Evolutionary conservation across 2,113 vertebrate genomes (phyloP).

Genomic region (Isichthys henryi): DNA sequence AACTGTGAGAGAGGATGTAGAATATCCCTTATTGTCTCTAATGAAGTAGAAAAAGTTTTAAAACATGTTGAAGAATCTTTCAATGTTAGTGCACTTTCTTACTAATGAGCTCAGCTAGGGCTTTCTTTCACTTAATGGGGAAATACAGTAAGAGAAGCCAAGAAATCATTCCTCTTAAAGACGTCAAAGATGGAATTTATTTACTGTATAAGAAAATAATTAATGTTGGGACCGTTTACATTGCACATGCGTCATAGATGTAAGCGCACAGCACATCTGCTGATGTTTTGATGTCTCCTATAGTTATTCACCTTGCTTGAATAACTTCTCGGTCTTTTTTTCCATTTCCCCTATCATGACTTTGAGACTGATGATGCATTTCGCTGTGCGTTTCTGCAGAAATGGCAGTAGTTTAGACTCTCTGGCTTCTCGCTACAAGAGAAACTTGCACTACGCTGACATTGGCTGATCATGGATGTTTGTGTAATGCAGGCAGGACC

Average conservation of each 20-base stretch:
- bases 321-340: constrained; percentile 4
- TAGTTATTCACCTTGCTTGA: background rate
- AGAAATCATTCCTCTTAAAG: background rate
- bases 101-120: background rate
- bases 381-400: background rate
- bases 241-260: background rate
- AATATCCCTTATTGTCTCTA: background rate
- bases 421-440: background rate
- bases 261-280: background rate
- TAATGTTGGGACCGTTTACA: background rate
- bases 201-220: background rate
- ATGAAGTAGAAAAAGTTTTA: background rate
- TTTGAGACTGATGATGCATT: background rate
- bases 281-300: background rate
- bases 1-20: background rate
- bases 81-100: background rate
- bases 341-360: background rate
- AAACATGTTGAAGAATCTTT: background rate
- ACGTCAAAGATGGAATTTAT: background rate
- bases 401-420: background rate
- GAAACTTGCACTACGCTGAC: background rate
- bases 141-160: background rate
- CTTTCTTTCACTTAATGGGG: background rate
- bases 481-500: too few species aligned
- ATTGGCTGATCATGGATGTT: background rate